phyloP scores from a whole-genome alignment of 2,113 vertebrate species.

The Tupaia chinensis region DNA sequence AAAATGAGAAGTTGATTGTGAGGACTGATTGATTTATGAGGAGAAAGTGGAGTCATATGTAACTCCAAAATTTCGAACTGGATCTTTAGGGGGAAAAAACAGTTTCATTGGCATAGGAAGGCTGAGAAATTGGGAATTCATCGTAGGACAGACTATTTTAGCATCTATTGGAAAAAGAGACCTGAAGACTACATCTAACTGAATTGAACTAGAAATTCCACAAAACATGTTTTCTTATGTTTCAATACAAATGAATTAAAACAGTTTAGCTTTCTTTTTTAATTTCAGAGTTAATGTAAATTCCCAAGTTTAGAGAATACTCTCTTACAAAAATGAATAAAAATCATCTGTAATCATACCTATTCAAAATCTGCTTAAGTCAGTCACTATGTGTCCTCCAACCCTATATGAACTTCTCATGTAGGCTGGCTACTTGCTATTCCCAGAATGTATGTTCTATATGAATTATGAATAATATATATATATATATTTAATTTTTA shows the following conservation, averaged over 20 bases:
- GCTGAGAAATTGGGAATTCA: background rate
- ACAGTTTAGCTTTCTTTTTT: background rate
- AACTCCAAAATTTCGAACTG: no score
- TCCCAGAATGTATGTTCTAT: background rate
- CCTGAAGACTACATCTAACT: background rate
- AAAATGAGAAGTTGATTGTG: no score
- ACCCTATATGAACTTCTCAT: background rate
- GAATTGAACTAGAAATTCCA: background rate
- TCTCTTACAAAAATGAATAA: background rate
- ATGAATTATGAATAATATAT: background rate
- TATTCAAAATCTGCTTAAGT: background rate
- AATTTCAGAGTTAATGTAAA: background rate
- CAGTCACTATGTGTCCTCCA: background rate
- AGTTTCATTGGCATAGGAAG: background rate
- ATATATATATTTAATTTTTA: background rate
- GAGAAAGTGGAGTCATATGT: no score
- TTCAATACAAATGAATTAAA: constrained; percentile 13
- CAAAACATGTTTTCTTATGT: background rate
- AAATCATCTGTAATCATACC: background rate
- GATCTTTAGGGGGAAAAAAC: no score
- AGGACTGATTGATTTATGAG: no score
- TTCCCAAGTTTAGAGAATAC: background rate
- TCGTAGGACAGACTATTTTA: background rate
- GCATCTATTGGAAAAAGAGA: background rate
- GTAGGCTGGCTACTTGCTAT: background rate